Evolutionary conservation across 2,113 vertebrate species (phyloP).

Genomic region (Antechinus stuartii): DNA sequence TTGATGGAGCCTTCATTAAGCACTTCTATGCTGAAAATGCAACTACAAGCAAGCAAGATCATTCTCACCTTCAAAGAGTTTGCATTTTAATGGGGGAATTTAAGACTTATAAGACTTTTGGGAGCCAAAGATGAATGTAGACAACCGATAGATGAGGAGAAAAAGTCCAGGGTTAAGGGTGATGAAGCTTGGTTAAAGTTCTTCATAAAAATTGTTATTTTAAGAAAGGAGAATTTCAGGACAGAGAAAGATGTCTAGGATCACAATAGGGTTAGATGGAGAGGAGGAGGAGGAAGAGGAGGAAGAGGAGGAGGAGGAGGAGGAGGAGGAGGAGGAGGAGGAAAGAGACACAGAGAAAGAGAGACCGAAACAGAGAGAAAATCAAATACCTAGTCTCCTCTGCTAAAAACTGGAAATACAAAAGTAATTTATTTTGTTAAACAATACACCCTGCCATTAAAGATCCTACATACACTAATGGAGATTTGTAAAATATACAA

Average conservation of each 20-base stretch:
- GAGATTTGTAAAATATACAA: not conserved
- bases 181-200: not conserved
- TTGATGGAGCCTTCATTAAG: not conserved
- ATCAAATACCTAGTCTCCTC: not conserved
- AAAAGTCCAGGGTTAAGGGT: not conserved
- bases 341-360: too few species aligned
- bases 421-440: too few species aligned
- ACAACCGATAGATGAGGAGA: not conserved
- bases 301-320: too few species aligned
- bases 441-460: not conserved
- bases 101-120: not conserved
- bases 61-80: not conserved
- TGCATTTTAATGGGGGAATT: not conserved
- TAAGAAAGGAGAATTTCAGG: not conserved
- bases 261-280: not conserved
- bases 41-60: not conserved
- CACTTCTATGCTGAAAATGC: not conserved
- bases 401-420: not conserved
- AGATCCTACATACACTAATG: not conserved
- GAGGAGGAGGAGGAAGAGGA: too few species aligned
- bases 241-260: not conserved
- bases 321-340: too few species aligned
- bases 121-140: not conserved
- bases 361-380: not conserved
- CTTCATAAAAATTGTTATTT: not conserved